phyloP scores from a whole-genome alignment of 2,888 invertebrate genomes.

The Ptychoptera contaminata region DNA sequence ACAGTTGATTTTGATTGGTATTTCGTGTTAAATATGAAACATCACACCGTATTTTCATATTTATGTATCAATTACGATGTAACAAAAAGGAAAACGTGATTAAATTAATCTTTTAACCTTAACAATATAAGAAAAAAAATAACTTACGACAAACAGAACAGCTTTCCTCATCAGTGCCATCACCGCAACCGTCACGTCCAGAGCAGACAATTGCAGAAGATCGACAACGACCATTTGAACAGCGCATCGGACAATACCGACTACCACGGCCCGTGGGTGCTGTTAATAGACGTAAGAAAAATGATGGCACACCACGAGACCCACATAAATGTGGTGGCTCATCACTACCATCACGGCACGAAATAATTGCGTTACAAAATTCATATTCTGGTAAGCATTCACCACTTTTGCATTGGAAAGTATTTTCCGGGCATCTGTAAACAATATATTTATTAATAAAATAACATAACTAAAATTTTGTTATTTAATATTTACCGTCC shows the following conservation, averaged over 20 bases:
- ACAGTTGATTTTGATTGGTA: background rate
- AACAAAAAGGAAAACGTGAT: background rate
- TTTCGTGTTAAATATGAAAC: slow-evolving; percentile 1
- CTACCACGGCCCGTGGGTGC: slow-evolving; percentile 8
- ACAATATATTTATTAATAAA: background rate
- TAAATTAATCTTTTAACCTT: background rate
- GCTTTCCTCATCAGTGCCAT: slow-evolving; percentile 72
- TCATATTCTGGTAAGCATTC: slow-evolving; percentile 80
- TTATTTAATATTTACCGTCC: slow-evolving; percentile 30
- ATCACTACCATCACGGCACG: slow-evolving; percentile 78
- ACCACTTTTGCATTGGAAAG: slow-evolving; percentile 72
- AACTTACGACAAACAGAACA: slow-evolving; percentile 79
- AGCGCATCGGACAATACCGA: slow-evolving; percentile 58
- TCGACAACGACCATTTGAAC: slow-evolving; percentile 74
- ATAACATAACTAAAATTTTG: background rate
- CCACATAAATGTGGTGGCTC: slow-evolving; percentile 66
- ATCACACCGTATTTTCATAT: background rate
- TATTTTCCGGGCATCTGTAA: slow-evolving; percentile 54
- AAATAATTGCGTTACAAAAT: slow-evolving; percentile 79
- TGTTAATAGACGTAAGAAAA: slow-evolving; percentile 25
- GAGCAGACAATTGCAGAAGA: slow-evolving; percentile 82
- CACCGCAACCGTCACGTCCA: slow-evolving; percentile 81
- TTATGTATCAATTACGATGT: background rate
- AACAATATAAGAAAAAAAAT: background rate
- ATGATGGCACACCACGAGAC: slow-evolving; percentile 31